A percentile compares a stretch with the other conserved stretches of the same genome.
These are phyloP conservation scores for Myrmecophaga tridactyla DNA, from an alignment of 2,113 vertebrate genomes.

Conservation along the genomic window DNA sequence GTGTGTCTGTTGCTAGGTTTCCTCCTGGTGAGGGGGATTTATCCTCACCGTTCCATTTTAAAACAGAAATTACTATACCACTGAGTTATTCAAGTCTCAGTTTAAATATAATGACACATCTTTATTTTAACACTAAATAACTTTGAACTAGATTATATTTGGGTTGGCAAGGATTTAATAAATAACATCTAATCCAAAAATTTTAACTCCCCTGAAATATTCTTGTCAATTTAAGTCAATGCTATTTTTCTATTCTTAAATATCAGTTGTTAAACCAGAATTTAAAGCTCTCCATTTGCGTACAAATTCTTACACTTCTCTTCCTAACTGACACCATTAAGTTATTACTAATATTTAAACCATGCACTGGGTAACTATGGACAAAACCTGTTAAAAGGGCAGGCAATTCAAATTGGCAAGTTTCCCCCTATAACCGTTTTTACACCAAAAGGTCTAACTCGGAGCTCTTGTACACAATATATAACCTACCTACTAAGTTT, in stretches of 20 bases:
- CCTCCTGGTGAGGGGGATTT: too few species aligned
- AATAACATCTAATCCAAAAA: background rate
- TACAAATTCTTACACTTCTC: too few species aligned
- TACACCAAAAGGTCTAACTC: background rate
- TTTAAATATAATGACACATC: conserved; percentile 6
- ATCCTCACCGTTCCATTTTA: background rate
- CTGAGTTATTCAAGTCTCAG: background rate
- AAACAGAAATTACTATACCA: background rate
- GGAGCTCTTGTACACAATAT: background rate
- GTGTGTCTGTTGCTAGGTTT: too few species aligned
- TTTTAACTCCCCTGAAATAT: background rate
- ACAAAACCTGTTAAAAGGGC: background rate
- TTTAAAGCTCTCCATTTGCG: background rate
- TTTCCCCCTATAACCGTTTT: background rate
- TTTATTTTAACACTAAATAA: conserved; percentile 15
- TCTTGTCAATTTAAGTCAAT: background rate
- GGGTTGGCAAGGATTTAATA: background rate
- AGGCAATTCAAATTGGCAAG: background rate
- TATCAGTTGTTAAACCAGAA: background rate
- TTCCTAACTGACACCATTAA: background rate
- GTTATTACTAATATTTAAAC: background rate
- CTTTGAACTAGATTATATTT: conserved; percentile 28
- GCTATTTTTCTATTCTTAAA: background rate
- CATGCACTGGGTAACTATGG: background rate
- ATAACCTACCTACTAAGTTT: background rate